A percentile compares a stretch with the other conserved stretches of the same genome.
Evolutionary conservation across 2,113 vertebrate species (phyloP).

Genomic region (Butorides virescens): DNA sequence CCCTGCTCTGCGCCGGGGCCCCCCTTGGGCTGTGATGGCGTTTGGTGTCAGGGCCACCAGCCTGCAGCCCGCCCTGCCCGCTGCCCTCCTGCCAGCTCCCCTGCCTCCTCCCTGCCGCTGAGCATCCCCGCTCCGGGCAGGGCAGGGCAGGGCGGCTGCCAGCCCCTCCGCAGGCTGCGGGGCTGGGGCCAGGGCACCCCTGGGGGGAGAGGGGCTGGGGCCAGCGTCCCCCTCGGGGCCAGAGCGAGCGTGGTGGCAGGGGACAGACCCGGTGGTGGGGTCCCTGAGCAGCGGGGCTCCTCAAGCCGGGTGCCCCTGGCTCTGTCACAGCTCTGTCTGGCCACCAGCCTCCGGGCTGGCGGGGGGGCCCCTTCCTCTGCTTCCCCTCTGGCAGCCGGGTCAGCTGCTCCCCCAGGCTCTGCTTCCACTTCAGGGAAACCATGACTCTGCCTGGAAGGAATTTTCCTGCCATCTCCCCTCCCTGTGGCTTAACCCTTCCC

Average conservation of each 20-base stretch:
- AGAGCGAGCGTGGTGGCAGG: background rate
- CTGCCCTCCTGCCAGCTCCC: background rate
- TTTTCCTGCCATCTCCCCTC: conserved; percentile 15
- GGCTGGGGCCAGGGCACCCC: background rate
- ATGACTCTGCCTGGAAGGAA: conserved; percentile 59
- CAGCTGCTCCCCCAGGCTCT: background rate
- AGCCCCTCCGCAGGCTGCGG: background rate
- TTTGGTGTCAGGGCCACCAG: background rate
- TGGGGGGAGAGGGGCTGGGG: background rate
- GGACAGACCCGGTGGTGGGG: background rate
- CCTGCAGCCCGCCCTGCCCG: background rate
- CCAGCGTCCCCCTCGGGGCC: background rate
- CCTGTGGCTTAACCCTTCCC: conserved; percentile 41
- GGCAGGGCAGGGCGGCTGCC: background rate
- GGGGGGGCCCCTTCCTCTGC: background rate
- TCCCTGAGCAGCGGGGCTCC: background rate
- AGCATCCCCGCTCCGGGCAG: background rate
- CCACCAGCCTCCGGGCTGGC: background rate
- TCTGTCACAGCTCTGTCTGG: accelerated
- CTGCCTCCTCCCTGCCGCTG: background rate
- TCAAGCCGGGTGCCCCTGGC: background rate
- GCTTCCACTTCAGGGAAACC: conserved; percentile 27
- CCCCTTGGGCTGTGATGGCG: accelerated
- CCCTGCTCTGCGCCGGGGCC: no score
- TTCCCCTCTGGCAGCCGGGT: background rate